These are phyloP conservation scores for Diachasma alloeum DNA, from an alignment of 1,140 invertebrate genomes.

Conservation along the genomic window DNA sequence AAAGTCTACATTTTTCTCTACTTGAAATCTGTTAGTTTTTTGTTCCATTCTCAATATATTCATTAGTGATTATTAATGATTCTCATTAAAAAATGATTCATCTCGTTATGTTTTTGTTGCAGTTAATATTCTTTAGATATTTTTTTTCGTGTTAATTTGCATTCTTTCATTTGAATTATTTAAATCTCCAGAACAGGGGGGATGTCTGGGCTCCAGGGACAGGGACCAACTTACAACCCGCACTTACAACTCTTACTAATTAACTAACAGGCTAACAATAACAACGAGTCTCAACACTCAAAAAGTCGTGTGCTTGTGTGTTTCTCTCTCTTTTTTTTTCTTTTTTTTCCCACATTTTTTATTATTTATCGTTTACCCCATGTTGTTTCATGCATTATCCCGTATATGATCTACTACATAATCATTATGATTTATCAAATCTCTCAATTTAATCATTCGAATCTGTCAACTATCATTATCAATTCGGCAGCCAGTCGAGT, in stretches of 20 bases:
- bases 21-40: background rate
- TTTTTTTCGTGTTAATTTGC: slow-evolving; percentile 27
- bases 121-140: slow-evolving; percentile 42
- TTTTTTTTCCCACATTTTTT: slow-evolving; percentile 22
- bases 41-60: slow-evolving; percentile 24
- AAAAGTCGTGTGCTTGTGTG: slow-evolving; percentile 51
- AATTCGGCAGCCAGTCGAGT: slow-evolving; percentile 55
- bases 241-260: slow-evolving; percentile 67
- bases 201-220: slow-evolving; percentile 65
- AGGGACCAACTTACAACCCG: slow-evolving; percentile 66
- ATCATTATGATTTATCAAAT: background rate
- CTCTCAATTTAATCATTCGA: slow-evolving; percentile 44
- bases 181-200: slow-evolving; percentile 66
- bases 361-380: slow-evolving; percentile 4
- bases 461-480: slow-evolving; percentile 62
- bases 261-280: slow-evolving; percentile 68
- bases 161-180: slow-evolving; percentile 38
- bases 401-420: slow-evolving; percentile 6
- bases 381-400: slow-evolving; percentile 45
- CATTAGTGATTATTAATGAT: slow-evolving; percentile 19
- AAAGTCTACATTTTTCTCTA: background rate
- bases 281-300: slow-evolving; percentile 65
- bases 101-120: slow-evolving; percentile 4
- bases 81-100: slow-evolving; percentile 30
- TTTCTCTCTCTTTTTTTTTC: slow-evolving; percentile 33